A percentile compares a stretch with the other conserved stretches of the same genome.
phyloP scores from a whole-genome alignment of 2,888 invertebrate species.

The Tuta absoluta region DNA sequence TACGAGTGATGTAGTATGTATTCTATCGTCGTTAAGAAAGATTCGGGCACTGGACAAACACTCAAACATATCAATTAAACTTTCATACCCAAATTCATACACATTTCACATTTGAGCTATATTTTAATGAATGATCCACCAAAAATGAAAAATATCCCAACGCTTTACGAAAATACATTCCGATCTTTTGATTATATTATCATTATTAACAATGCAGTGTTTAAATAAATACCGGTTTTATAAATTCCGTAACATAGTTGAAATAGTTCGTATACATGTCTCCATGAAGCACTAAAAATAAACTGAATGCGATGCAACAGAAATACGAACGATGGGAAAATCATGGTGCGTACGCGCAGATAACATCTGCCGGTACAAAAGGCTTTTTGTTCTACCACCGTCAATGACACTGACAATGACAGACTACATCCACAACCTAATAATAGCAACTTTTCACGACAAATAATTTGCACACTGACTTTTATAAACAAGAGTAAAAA shows the following conservation, averaged over 20 bases:
- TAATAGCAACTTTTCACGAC: constrained; percentile 26
- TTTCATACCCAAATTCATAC: too few species aligned
- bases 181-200: too few species aligned
- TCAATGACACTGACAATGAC: constrained; percentile 52
- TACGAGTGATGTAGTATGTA: too few species aligned
- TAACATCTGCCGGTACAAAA: constrained; percentile 56
- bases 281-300: background rate
- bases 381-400: constrained; percentile 49
- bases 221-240: constrained; percentile 4
- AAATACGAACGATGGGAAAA: constrained; percentile 33
- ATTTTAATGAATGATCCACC: too few species aligned
- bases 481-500: constrained; percentile 3
- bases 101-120: too few species aligned
- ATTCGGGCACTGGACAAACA: too few species aligned
- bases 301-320: background rate
- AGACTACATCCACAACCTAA: constrained; percentile 20
- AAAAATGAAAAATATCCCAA: too few species aligned
- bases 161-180: too few species aligned
- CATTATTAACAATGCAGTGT: background rate
- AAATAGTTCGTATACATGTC: background rate
- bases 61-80: too few species aligned
- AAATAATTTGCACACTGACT: background rate
- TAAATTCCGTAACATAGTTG: background rate
- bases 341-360: constrained; percentile 41
- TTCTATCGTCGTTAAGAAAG: too few species aligned